A percentile compares a stretch with the other conserved stretches of the same genome.
phyloP scores from a whole-genome alignment of 2,113 vertebrate species.

The Paramisgurnus dabryanus region DNA sequence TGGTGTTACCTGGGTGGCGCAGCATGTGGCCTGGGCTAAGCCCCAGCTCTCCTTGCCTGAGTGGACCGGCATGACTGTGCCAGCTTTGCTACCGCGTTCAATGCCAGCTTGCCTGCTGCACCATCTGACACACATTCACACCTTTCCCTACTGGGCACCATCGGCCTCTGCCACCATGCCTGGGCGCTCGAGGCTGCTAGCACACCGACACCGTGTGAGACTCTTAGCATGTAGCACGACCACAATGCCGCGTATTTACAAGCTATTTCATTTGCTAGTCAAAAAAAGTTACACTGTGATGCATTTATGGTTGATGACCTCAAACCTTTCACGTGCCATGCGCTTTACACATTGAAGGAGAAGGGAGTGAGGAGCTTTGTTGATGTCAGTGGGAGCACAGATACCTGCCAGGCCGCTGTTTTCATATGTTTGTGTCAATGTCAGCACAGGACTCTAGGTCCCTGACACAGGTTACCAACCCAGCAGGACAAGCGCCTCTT shows the following conservation, averaged over 20 bases:
- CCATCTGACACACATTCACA: conserved; percentile 96
- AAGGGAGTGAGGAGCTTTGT: conserved; percentile 51
- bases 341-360: conserved; percentile 50
- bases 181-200: conserved; percentile 41
- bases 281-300: conserved; percentile 18
- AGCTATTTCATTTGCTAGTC: background rate
- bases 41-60: conserved; percentile 43
- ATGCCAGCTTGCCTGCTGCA: conserved; percentile 81
- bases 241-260: conserved; percentile 8
- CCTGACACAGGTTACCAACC: conserved; percentile 53
- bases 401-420: conserved; percentile 30
- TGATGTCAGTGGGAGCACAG: conserved; percentile 43
- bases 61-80: conserved; percentile 42
- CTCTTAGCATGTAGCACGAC: conserved; percentile 14
- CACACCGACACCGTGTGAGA: conserved; percentile 42
- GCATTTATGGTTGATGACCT: conserved; percentile 20
- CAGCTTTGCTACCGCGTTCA: conserved; percentile 68
- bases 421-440: conserved; percentile 42
- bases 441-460: conserved; percentile 40
- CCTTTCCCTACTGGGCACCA: conserved; percentile 75
- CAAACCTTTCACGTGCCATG: conserved; percentile 36
- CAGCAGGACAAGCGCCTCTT: conserved; percentile 46
- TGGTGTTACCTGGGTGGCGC: conserved; percentile 55
- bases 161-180: conserved; percentile 50
- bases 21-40: conserved; percentile 46